These are phyloP conservation scores for Epinephelus coioides DNA, from an alignment of 2,797 vertebrate genomes.

Conservation along the genomic window DNA sequence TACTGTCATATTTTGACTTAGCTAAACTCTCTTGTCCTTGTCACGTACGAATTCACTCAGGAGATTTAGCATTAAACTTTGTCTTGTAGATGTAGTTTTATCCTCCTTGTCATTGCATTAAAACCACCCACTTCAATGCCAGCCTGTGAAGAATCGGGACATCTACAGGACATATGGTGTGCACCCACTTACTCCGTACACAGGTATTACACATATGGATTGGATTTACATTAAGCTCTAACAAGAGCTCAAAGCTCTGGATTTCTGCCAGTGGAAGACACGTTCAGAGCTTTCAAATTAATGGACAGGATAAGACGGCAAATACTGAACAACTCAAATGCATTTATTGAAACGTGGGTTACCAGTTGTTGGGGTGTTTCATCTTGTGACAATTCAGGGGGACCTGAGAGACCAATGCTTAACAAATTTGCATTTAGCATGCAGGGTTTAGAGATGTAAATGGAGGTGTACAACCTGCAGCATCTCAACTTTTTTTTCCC, in stretches of 20 bases:
- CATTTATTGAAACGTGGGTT: constrained; percentile 18
- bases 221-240: constrained; percentile 68
- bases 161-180: constrained; percentile 70
- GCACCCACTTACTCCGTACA: constrained; percentile 55
- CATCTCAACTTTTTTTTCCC: background rate
- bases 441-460: constrained; percentile 4
- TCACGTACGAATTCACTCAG: constrained; percentile 24
- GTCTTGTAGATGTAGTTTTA: constrained; percentile 23
- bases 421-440: constrained; percentile 23
- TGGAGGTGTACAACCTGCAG: background rate
- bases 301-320: constrained; percentile 10
- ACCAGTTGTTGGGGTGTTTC: constrained; percentile 10
- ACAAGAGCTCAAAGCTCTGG: constrained; percentile 45
- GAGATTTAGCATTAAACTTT: constrained; percentile 37
- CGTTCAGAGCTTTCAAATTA: constrained; percentile 11
- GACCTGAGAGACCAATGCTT: background rate
- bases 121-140: constrained; percentile 57
- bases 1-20: constrained; percentile 6
- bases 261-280: constrained; percentile 31
- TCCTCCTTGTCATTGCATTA: constrained; percentile 71
- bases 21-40: constrained; percentile 7
- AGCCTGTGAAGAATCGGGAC: constrained; percentile 75
- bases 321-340: constrained; percentile 15
- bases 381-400: constrained; percentile 3
- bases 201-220: constrained; percentile 72